phyloP scores from a whole-genome alignment of 2,113 vertebrate species.

The Toxostoma redivivum region DNA sequence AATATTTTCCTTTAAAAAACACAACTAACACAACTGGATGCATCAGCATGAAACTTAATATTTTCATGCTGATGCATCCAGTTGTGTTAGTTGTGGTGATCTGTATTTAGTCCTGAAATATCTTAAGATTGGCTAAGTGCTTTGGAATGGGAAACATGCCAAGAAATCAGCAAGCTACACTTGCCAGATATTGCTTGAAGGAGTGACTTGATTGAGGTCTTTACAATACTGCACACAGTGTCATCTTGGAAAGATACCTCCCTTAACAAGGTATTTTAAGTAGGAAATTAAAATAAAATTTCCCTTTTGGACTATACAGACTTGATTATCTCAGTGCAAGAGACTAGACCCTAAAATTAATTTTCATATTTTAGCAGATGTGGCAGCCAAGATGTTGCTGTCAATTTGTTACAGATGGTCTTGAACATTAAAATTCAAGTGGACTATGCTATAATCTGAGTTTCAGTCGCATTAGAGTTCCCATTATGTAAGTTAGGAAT shows the following conservation, averaged over 20 bases:
- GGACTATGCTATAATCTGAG: not conserved
- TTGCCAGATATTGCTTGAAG: not conserved
- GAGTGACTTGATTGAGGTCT: not conserved
- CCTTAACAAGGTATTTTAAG: not conserved
- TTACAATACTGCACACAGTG: not conserved
- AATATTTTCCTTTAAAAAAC: not conserved
- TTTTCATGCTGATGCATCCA: not conserved
- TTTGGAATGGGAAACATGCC: not conserved
- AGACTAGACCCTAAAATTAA: not conserved
- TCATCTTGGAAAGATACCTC: not conserved
- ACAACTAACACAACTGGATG: no score
- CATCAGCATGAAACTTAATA: not conserved
- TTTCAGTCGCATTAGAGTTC: not conserved
- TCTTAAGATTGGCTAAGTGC: not conserved
- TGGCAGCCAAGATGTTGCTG: not conserved
- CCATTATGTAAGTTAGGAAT: not conserved
- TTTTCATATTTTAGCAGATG: not conserved
- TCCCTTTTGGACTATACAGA: not conserved
- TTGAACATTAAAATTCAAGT: not conserved
- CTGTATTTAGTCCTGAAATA: not conserved
- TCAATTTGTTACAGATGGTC: not conserved
- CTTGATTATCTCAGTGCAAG: not conserved
- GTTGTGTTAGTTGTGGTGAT: not conserved
- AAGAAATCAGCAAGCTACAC: not conserved
- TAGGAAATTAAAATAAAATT: not conserved